These are phyloP conservation scores for Pristionchus exspectatus DNA, from an alignment of 2,888 invertebrate species.

Conservation along the genomic window DNA sequence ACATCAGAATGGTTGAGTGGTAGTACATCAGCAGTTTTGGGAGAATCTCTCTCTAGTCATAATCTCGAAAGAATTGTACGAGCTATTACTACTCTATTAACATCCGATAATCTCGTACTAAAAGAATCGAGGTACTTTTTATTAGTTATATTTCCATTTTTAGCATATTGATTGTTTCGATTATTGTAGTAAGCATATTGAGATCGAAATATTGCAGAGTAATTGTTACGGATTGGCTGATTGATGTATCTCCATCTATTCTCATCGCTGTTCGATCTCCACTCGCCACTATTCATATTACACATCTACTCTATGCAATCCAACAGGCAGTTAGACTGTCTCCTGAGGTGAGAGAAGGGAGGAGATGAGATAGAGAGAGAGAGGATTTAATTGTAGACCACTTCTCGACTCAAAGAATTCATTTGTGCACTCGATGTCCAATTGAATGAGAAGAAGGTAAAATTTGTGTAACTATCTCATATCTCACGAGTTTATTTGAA, in stretches of 20 bases:
- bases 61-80: not conserved
- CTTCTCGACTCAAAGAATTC: slow-evolving; percentile 5
- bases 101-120: not conserved
- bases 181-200: not conserved
- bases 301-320: not conserved
- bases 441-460: slow-evolving; percentile 13
- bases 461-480: not conserved
- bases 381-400: not conserved
- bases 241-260: not conserved
- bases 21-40: slow-evolving; percentile 6
- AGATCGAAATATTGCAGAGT: not conserved
- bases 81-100: slow-evolving; percentile 14
- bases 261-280: not conserved
- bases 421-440: not conserved
- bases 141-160: not conserved
- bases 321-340: not conserved
- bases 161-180: not conserved
- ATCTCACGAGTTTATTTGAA: not conserved
- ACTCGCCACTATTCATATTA: not conserved
- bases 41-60: slow-evolving; percentile 32
- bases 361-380: not conserved
- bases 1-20: slow-evolving; percentile 41
- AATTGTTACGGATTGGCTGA: not conserved
- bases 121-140: slow-evolving; percentile 5
- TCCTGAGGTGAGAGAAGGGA: not conserved